Base-by-base conservation (phyloP, 2,113 vertebrate species). In the Kryptolebias marmoratus region DNA sequence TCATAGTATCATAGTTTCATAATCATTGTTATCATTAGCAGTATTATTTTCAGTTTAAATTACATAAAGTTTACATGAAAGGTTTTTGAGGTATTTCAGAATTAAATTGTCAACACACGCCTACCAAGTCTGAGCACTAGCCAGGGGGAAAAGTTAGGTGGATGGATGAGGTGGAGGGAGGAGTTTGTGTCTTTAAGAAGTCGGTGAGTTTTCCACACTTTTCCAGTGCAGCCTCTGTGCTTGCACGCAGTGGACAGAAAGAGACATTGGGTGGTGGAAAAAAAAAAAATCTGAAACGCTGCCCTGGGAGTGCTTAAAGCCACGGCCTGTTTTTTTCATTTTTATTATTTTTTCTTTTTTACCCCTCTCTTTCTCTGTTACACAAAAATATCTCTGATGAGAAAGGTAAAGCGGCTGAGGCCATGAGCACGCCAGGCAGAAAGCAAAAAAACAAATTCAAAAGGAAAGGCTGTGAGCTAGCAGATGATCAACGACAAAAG, bases 61-160 rank as follows among this genome's bases (percentile, higher is more conserved):
- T 96, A 99, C 96, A 98, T 97, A 98, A 97, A 98, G 95, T 97
- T 97, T 98, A 98, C 97, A 98, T 95, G 96, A 97, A 97, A 97
- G 95, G 87, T 91, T 95, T 90, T 91, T 99, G 97, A 98, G 96
- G 97, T 98, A 99, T 99, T 98, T 99, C 96, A 97, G 96, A 97
- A 97, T 97, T 95, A 96, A 50, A 98, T 97, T 98, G 96, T 98
- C 96, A 97, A 96, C 91, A 97, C 93, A 89, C 53, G 94, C 96
- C 97, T 95, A 93, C 96, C 94, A 87, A 94, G 94, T 96, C 95
- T 95, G 94, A 94, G 95, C 94, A 93, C 94, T 95, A 84, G 90
- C 92, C 89, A 68, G 85, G 88, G 90, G 90, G 89, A 87, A 88
- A 73, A 87, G 77, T 75, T 73, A 77, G 82, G 88, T 92, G 93